These are phyloP conservation scores for Trichoplusia ni DNA, from an alignment of 1,140 invertebrate genomes.

Conservation along the genomic window DNA sequence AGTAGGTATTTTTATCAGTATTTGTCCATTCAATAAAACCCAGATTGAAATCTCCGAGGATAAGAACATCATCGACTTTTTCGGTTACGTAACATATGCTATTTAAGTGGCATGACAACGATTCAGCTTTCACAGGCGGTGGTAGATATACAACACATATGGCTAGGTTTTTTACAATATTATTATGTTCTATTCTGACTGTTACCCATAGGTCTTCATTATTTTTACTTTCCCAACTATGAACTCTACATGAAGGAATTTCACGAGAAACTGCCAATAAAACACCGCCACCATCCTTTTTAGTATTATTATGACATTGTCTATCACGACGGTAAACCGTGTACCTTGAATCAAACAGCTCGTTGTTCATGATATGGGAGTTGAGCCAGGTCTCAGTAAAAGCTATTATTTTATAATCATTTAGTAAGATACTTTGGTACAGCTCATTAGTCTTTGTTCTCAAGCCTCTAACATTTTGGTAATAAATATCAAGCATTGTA, in stretches of 20 bases:
- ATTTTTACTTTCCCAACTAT: background rate
- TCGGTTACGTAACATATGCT: background rate
- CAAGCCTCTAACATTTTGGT: background rate
- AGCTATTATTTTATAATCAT: slow-evolving; percentile 19
- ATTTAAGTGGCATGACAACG: background rate
- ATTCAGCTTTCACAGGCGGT: background rate
- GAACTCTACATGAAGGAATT: background rate
- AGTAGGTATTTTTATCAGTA: background rate
- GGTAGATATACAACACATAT: background rate
- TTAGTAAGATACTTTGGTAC: background rate
- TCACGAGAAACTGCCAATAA: background rate
- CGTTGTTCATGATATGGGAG: background rate
- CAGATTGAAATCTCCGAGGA: slow-evolving; percentile 29
- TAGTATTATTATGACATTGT: background rate
- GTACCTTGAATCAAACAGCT: slow-evolving; percentile 9
- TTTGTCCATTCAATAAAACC: slow-evolving; percentile 7
- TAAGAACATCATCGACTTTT: slow-evolving; percentile 10
- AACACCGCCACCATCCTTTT: slow-evolving; percentile 10
- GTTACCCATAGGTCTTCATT: background rate
- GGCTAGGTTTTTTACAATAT: background rate
- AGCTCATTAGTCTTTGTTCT: background rate
- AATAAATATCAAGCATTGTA: background rate
- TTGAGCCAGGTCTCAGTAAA: slow-evolving; percentile 23
- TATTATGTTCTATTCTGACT: background rate
- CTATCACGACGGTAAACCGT: slow-evolving; percentile 15